A percentile compares a stretch with the other conserved stretches of the same genome.
phyloP scores from a whole-genome alignment of 2,113 vertebrate species.

The Sula dactylatra region DNA sequence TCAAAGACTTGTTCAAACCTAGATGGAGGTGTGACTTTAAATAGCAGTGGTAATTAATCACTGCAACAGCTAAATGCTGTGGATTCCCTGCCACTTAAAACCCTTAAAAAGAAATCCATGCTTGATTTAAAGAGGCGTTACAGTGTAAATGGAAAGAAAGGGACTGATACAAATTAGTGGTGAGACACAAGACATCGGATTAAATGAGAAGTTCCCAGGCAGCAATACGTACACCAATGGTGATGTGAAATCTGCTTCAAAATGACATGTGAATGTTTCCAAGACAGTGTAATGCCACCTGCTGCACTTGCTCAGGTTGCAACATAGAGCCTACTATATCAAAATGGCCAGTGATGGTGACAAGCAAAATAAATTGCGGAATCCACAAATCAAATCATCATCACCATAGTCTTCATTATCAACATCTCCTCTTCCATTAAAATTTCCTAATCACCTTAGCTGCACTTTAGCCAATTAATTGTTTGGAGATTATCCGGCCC shows the following conservation, averaged over 20 bases:
- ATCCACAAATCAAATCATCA: neutral
- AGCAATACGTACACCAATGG: neutral
- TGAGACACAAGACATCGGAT: neutral
- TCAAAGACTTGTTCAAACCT: neutral
- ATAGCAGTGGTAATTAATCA: slow-evolving; percentile 18
- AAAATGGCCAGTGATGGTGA: neutral
- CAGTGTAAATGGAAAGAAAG: neutral
- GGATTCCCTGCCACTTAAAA: neutral
- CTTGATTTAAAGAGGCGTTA: slow-evolving; percentile 7
- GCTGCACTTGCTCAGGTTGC: neutral
- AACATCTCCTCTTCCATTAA: neutral
- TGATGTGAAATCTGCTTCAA: neutral
- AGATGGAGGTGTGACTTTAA: neutral
- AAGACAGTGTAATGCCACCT: neutral
- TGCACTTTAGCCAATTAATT: neutral
- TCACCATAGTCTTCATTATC: neutral
- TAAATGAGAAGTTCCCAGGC: neutral
- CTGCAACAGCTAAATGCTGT: neutral
- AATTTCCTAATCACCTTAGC: neutral
- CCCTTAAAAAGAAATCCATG: neutral
- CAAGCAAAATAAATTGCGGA: neutral
- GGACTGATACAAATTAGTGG: slow-evolving; percentile 5
- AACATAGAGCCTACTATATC: neutral
- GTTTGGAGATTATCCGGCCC: neutral
- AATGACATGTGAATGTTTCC: neutral